Evolutionary conservation across 2,888 invertebrate species (phyloP), one percentile per base, ranked within the genome.

Genomic region (Theretra japonica): DNA sequence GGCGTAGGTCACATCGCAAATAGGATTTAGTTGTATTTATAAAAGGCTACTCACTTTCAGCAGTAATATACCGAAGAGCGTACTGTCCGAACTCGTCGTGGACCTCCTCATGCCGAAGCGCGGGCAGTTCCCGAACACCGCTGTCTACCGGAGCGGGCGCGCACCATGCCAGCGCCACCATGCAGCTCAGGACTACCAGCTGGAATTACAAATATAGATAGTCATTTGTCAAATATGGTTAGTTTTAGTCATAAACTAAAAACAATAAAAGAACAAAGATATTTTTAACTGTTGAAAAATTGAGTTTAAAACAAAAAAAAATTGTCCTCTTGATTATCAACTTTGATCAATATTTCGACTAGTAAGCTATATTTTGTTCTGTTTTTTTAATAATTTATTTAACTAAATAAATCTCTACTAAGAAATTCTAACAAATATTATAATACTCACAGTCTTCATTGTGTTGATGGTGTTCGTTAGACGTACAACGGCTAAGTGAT

Each of bases 21-120:
- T n/a, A n/a, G n/a, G n/a, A n/a, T n/a, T n/a, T n/a, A n/a, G n/a
- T n/a, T n/a, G n/a, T n/a, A n/a, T n/a, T n/a, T n/a, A n/a, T n/a
- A n/a, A n/a, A n/a, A n/a, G n/a, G n/a, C n/a, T n/a, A 83, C 85
- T 85, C 74, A 89, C 88, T 83, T 70, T 84, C 84, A 78, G 87
- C 87, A 62, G 88, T 88, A 70, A 88, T 83, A 73, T 86, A 87
- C 68, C 86, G 81, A 2, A 87, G 79, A 0, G 84, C 85, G 21
- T 86, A 88, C 76, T 88, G 87, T n/a, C 86, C 86, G 50, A 74
- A 80, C 74, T 87, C 86, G 57, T 88, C 88, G 48, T 83, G 87
- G 6, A 84, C 81, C 69, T 88, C 87, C 73, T 88, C 87, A 41
- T 87, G 88, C 5, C 82, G 75, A 5, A 87, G 65, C 0, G 87